A percentile compares a stretch with the other conserved stretches of the same genome.
phyloP scores from a whole-genome alignment of 2,113 vertebrate species.

The Lota lota region DNA sequence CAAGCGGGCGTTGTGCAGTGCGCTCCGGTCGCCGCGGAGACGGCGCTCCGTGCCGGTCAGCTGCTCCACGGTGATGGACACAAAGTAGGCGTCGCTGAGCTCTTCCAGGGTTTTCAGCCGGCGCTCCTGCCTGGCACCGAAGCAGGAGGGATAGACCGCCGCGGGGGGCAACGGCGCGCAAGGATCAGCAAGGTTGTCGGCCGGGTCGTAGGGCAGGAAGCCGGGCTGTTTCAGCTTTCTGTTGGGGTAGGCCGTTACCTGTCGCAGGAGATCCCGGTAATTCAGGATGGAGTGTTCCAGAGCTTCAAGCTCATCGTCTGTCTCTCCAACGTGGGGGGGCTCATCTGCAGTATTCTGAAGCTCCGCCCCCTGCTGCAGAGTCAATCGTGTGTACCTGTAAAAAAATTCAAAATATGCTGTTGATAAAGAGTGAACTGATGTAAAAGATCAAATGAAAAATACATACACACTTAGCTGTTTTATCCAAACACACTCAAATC shows the following conservation, averaged over 20 bases:
- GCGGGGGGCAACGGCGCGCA: background rate
- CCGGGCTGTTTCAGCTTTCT: slow-evolving; percentile 80
- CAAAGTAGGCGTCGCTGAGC: slow-evolving; percentile 88
- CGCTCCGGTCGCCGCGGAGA: slow-evolving; percentile 83
- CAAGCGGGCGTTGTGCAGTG: slow-evolving; percentile 75
- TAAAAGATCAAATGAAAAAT: too few relatives aligned
- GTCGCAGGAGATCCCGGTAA: slow-evolving; percentile 87
- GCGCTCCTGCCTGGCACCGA: slow-evolving; percentile 81
- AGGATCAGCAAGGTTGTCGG: slow-evolving; percentile 36
- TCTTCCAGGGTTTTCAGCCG: slow-evolving; percentile 86
- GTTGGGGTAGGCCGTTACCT: slow-evolving; percentile 88
- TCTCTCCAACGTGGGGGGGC: slow-evolving; percentile 49
- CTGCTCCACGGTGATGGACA: slow-evolving; percentile 84
- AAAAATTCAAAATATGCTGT: background rate
- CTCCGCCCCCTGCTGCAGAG: slow-evolving; percentile 64
- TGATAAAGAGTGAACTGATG: background rate
- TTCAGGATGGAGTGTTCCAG: slow-evolving; percentile 85
- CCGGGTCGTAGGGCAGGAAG: slow-evolving; percentile 78
- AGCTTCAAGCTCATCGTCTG: slow-evolving; percentile 72
- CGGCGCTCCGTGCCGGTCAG: slow-evolving; percentile 79
- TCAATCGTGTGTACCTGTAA: slow-evolving; percentile 45
- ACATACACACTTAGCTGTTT: too few relatives aligned
- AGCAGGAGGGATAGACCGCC: slow-evolving; percentile 8
- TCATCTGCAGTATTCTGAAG: slow-evolving; percentile 59
- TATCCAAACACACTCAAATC: too few relatives aligned